A percentile compares a stretch with the other conserved stretches of the same genome.
Conservation (phyloP, 1,140 invertebrate species). For the Eumaeus atala region DNA sequence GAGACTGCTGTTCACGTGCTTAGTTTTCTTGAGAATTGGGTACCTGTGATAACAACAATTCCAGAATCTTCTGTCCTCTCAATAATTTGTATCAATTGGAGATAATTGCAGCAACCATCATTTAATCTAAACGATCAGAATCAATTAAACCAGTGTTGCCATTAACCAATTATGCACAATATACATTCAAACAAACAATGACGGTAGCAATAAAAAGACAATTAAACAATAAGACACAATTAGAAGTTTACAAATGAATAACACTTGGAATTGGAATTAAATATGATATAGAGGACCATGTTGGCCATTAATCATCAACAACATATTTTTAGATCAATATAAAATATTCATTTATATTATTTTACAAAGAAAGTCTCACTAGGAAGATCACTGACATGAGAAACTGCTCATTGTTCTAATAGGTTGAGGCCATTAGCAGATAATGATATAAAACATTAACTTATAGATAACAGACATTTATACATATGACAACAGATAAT, state of each 20-base stretch:
- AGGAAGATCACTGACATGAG: not conserved
- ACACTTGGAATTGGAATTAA: no score
- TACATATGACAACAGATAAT: not conserved
- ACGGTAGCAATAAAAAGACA: not conserved
- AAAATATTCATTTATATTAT: no score
- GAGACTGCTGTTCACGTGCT: no score
- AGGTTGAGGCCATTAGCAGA: constrained; percentile 1
- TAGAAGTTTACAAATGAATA: no score
- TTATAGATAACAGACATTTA: not conserved
- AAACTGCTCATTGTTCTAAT: not conserved
- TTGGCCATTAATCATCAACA: no score
- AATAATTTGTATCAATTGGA: not conserved
- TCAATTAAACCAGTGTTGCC: constrained; percentile 1
- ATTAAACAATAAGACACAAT: not conserved
- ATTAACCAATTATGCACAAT: constrained; percentile 1
- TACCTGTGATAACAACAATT: no score
- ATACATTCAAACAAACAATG: not conserved
- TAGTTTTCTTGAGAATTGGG: no score
- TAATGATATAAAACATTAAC: not conserved
- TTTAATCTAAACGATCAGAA: not conserved
- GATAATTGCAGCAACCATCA: not conserved
- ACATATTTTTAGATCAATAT: no score
- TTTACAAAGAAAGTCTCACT: no score
- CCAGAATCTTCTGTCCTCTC: no score
- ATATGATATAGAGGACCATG: no score